A percentile compares a stretch with the other conserved stretches of the same genome.
Evolutionary conservation across 2,888 invertebrate species (phyloP).

Genomic region (Agelastica alni): DNA sequence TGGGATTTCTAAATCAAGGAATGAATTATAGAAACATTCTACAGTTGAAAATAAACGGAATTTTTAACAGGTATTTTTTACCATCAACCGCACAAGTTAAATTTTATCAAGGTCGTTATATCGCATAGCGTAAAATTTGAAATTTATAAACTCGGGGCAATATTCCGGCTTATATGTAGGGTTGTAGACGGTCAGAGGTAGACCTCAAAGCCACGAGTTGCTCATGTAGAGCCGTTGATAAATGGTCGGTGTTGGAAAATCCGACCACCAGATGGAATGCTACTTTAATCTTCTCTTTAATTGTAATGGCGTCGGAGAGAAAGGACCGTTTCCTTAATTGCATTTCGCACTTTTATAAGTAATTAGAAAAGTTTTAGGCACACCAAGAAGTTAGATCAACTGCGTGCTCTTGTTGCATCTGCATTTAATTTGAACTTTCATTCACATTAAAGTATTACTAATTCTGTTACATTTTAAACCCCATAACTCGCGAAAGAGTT

Average conservation of each 20-base stretch:
- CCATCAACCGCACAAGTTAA: slow-evolving; percentile 12
- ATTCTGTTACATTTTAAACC: no score
- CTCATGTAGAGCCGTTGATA: slow-evolving; percentile 44
- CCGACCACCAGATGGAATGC: slow-evolving; percentile 36
- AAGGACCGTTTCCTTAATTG: slow-evolving; percentile 34
- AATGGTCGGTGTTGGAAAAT: slow-evolving; percentile 46
- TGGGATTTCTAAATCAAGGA: no score
- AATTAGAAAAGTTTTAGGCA: slow-evolving; percentile 24
- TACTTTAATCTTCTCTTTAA: slow-evolving; percentile 33
- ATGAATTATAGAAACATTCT: no score
- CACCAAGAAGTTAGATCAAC: slow-evolving; percentile 4
- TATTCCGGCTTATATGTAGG: slow-evolving; percentile 26
- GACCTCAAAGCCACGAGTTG: slow-evolving; percentile 48
- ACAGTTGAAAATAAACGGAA: no score
- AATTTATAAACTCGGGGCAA: slow-evolving; percentile 30
- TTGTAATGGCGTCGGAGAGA: slow-evolving; percentile 31
- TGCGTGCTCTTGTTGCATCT: slow-evolving; percentile 12
- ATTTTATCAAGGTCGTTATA: slow-evolving; percentile 10
- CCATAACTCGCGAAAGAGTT: no score
- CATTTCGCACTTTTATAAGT: slow-evolving; percentile 29
- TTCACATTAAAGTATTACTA: no score
- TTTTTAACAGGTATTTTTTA: slow-evolving; percentile 3
- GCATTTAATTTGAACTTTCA: no score
- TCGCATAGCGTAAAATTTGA: slow-evolving; percentile 18
- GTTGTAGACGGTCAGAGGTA: slow-evolving; percentile 44